These are phyloP conservation scores for Ophion slaviceki DNA, from an alignment of 2,888 invertebrate genomes.

Conservation along the genomic window DNA sequence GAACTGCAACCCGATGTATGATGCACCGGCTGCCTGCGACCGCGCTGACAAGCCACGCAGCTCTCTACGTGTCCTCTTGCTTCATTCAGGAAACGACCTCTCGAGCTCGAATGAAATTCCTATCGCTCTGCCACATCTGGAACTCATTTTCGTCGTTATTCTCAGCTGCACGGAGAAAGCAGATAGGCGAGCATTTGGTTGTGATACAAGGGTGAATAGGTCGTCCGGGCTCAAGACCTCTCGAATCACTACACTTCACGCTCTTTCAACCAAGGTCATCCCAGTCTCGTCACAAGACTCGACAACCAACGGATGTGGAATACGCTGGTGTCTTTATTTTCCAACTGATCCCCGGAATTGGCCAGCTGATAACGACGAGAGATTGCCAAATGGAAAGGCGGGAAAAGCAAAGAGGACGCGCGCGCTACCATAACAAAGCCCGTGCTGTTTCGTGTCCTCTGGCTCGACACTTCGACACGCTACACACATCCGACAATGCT, in stretches of 20 bases:
- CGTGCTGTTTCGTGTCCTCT: slow-evolving; percentile 5
- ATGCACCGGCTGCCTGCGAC: background rate
- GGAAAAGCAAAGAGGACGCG: background rate
- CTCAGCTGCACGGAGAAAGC: slow-evolving; percentile 7
- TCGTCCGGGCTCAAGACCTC: slow-evolving; percentile 29
- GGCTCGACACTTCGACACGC: slow-evolving; percentile 21
- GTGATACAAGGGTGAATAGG: slow-evolving; percentile 31
- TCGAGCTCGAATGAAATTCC: slow-evolving; percentile 47
- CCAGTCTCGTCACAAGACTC: background rate
- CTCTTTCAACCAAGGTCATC: slow-evolving; percentile 7
- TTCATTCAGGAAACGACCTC: slow-evolving; percentile 17
- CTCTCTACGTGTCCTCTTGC: background rate
- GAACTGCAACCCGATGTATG: background rate
- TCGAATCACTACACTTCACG: background rate
- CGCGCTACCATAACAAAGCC: slow-evolving; percentile 20
- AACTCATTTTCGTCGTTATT: slow-evolving; percentile 57
- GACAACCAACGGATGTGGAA: background rate
- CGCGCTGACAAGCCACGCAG: slow-evolving; percentile 22
- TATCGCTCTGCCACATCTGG: slow-evolving; percentile 48
- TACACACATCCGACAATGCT: slow-evolving; percentile 11
- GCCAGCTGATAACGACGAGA: slow-evolving; percentile 5
- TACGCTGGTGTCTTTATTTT: background rate
- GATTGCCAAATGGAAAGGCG: background rate
- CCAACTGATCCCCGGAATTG: slow-evolving; percentile 13
- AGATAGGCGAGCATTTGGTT: slow-evolving; percentile 14